Conservation (phyloP, 2,888 invertebrate species). For the Perithous albicinctus region DNA sequence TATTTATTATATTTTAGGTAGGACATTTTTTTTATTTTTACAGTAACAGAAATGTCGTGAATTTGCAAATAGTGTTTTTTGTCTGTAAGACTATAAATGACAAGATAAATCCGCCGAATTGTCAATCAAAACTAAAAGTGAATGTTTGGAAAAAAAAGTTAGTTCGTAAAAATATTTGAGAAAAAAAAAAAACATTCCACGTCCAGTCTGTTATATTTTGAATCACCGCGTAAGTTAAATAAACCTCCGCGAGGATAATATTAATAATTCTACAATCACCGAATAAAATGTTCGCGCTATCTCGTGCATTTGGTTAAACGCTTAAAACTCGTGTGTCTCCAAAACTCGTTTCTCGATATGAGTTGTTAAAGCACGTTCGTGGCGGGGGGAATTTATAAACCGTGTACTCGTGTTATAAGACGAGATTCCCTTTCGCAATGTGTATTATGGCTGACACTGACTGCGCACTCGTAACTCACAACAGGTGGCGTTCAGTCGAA, state of each 20-base stretch:
- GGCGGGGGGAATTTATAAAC: conserved; percentile 21
- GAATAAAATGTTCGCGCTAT: conserved; percentile 19
- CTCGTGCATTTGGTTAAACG: neutral
- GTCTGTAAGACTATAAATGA: too few relatives aligned
- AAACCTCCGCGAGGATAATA: neutral
- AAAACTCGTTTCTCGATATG: conserved; percentile 13
- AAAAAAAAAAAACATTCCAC: neutral
- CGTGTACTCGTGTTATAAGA: neutral
- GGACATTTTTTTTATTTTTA: too few relatives aligned
- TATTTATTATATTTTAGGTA: too few relatives aligned
- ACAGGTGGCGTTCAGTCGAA: conserved; percentile 60
- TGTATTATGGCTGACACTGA: conserved; percentile 27
- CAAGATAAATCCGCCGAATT: too few relatives aligned
- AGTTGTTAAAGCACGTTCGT: conserved; percentile 20
- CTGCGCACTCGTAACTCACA: conserved; percentile 36
- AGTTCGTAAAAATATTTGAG: too few relatives aligned
- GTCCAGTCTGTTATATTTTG: neutral
- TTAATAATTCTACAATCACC: conserved; percentile 5
- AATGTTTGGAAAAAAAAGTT: too few relatives aligned
- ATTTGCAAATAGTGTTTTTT: too few relatives aligned
- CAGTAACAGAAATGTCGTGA: too few relatives aligned
- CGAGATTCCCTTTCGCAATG: conserved; percentile 33
- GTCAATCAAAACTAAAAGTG: too few relatives aligned
- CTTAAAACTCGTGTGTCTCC: neutral
- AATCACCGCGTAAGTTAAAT: neutral